Evolutionary conservation across 2,797 vertebrate species (phyloP), one percentile per base, ranked within the genome.

Genomic region (Mareca penelope): DNA sequence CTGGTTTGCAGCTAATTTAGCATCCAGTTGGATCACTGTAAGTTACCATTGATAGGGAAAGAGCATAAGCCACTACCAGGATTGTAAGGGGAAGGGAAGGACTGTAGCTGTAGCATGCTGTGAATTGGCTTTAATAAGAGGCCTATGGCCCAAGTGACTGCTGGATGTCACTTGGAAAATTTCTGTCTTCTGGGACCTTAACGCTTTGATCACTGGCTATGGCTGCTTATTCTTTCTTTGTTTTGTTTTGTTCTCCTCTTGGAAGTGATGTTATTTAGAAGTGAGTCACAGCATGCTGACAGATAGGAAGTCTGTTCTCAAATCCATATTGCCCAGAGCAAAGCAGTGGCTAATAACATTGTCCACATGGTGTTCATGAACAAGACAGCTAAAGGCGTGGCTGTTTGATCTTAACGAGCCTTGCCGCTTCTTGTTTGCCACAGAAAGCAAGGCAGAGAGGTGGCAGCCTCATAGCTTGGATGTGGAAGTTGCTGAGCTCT

Each of bases 61-160:
- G 40, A 53, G 10, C 7, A 40, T 46, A 40, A 40, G 35, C 10
- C 15, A 50, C 21, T 14, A 22, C 17, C 6, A 22, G 7, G 7
- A 17, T 31, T 57, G 29, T 19, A 70, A 42, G 23, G 23, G 42
- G 18, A 63, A 61, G 21, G 28, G 5, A 69, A 37, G 28, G 12
- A 35, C 14, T 13, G 31, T 11, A 39, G 40, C 15, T 10, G 10
- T 42, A 64, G 29, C 12, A 15, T 64, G 18, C 17, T 2, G 3
- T 57, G 46, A 39, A 65, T n/a, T 42, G 10, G 9, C 13, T 68
- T 35, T 42, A 29, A 4, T 13, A 9, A 15, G 33, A 24, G 37
- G 64, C 6, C 26, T 1, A 0, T 15, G 50, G 18, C 29, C 28
- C 2, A 0, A 13, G 37, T 28, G 24, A 7, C 39, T 80, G 28